Conservation (phyloP, 2,797 vertebrate genomes). For the Darevskia nairensis region DNA sequence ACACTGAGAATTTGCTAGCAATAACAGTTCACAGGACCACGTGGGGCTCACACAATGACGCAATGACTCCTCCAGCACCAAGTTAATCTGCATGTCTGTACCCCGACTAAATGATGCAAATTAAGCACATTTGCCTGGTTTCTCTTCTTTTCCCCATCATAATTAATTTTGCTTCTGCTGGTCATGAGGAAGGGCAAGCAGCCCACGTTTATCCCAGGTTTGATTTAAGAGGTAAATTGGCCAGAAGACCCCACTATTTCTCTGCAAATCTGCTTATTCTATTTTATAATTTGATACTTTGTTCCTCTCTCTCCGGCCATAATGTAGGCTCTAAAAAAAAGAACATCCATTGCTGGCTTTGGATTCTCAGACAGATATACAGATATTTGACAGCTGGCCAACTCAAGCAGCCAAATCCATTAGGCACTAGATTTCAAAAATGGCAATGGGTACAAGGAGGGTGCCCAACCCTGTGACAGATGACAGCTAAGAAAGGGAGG, state of each 20-base stretch:
- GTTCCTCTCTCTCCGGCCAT: background rate
- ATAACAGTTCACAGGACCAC: background rate
- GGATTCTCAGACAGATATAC: background rate
- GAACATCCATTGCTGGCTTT: background rate
- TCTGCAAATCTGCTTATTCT: background rate
- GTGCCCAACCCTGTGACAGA: too few relatives aligned
- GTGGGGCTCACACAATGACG: background rate
- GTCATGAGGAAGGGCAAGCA: background rate
- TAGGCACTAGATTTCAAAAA: background rate
- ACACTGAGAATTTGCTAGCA: too few relatives aligned
- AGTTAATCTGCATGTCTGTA: background rate
- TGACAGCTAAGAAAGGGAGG: background rate
- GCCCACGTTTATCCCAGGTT: background rate
- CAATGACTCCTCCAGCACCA: background rate
- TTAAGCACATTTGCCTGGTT: background rate
- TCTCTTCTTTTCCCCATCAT: background rate
- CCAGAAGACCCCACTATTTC: background rate
- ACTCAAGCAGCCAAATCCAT: background rate
- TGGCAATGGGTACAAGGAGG: background rate
- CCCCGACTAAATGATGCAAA: background rate
- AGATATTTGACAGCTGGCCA: conserved; percentile 1
- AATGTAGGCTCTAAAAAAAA: background rate
- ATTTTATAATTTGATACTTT: background rate
- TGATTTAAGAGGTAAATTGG: background rate
- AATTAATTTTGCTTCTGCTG: conserved; percentile 11